phyloP scores from a whole-genome alignment of 1,140 invertebrate genomes.

The Pomacea maculata region DNA sequence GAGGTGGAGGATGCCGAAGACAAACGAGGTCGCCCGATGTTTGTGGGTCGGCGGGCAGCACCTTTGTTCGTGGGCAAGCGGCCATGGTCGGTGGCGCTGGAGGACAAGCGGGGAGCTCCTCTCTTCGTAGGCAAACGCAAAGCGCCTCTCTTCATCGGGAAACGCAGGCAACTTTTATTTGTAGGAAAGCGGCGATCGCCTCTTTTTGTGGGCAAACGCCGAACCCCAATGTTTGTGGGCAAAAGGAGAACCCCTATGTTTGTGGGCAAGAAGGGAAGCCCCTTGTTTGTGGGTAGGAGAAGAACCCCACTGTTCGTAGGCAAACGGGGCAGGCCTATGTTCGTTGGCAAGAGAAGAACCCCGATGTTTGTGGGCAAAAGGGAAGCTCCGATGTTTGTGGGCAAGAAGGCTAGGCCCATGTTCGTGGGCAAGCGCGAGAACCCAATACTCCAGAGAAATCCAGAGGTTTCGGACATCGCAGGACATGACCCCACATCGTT shows the following conservation, averaged over 20 bases:
- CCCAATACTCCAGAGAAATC: too few relatives aligned
- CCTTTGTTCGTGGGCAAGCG: slow-evolving; percentile 18
- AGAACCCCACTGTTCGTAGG: slow-evolving; percentile 7
- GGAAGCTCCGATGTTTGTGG: slow-evolving; percentile 12
- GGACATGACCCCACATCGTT: too few relatives aligned
- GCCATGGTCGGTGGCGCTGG: not conserved
- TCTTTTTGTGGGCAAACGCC: slow-evolving; percentile 10
- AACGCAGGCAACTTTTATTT: not conserved
- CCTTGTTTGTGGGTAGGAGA: slow-evolving; percentile 10
- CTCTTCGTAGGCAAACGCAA: not conserved
- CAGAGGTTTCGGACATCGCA: too few relatives aligned
- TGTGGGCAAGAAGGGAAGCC: slow-evolving; percentile 13
- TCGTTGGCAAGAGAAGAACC: slow-evolving; percentile 8
- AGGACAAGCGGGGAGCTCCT: not conserved
- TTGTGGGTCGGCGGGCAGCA: slow-evolving; percentile 14
- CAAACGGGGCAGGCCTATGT: slow-evolving; percentile 5
- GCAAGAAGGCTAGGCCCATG: slow-evolving; percentile 15
- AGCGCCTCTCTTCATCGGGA: slow-evolving; percentile 1
- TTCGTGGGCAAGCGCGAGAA: slow-evolving; percentile 21
- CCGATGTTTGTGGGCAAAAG: slow-evolving; percentile 17
- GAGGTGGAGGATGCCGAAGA: not conserved
- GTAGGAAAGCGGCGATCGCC: slow-evolving; percentile 11
- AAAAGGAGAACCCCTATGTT: slow-evolving; percentile 20
- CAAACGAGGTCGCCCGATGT: slow-evolving; percentile 7
- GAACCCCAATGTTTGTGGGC: slow-evolving; percentile 20